Evolutionary conservation across 2,113 vertebrate genomes (phyloP).

Genomic region (Grammomys dolichurus): DNA sequence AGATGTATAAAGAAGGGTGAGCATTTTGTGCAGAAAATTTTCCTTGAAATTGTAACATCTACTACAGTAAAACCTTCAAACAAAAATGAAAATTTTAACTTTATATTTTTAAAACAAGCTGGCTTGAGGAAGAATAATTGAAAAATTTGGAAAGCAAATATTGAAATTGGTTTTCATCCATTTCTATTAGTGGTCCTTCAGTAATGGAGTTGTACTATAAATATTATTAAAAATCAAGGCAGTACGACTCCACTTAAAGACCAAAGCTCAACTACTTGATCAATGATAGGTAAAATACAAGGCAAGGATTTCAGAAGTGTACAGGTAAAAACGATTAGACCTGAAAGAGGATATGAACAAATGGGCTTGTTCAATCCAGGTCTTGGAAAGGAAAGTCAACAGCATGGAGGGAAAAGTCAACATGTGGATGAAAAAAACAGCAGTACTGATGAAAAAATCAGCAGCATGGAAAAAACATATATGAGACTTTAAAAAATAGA

Average conservation of each 20-base stretch:
- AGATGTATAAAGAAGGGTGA: constrained; percentile 34
- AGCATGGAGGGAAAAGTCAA: neutral
- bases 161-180: constrained; percentile 14
- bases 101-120: constrained; percentile 1
- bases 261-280: neutral
- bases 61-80: constrained; percentile 24
- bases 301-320: neutral
- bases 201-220: neutral
- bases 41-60: constrained; percentile 51
- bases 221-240: neutral
- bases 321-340: neutral
- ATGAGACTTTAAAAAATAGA: neutral
- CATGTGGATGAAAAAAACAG: neutral
- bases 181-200: neutral
- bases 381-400: neutral
- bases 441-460: neutral
- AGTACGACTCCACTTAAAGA: neutral
- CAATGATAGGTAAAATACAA: neutral
- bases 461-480: neutral
- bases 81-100: neutral
- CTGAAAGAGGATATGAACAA: neutral
- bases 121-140: neutral
- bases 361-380: neutral
- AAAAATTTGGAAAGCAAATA: constrained; percentile 34
- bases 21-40: neutral